Evolutionary conservation across 64 coral and sea anemone genomes (phyloP), one percentile per base, ranked within the genome.

Genomic region (Pocillopora damicornis): DNA sequence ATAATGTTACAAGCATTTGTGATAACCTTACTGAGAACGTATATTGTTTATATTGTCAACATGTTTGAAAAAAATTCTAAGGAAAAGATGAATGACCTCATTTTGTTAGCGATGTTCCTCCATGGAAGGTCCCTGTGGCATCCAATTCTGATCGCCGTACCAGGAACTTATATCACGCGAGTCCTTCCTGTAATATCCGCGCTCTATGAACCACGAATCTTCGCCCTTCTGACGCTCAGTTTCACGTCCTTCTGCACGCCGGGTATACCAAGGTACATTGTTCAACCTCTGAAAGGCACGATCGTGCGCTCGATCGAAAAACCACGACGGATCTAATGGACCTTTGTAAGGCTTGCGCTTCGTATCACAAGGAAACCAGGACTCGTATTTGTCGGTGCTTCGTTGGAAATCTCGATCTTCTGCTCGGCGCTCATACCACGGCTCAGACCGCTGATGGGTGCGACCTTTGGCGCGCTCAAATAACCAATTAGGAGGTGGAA

Each of bases 351-450:
- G n/a, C 45, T 65, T 25, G 35, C 74, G 84, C 75, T 87, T 58
- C 51, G 35, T 9, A 45, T 65, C 81, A n/a, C 64, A 85, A 0
- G 90, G 90, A 35, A 87, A 79, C 83, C 63, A 68, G 22, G 90
- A 68, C 10, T 67, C 35, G 16, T 63, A 59, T 56, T 81, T 34
- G 30, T 91, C 63, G 5, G 10, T 59, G 35, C 35, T 67, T 64
- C 81, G 89, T 15, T 51, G 60, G 23, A 8, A 37, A 5, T 76
- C 37, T 26, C 89, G 71, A 22, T 86, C 79, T 85, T 77, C 59
- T 11, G 89, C 89, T 23, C 89, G 80, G 59, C 73, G 81, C 35
- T 75, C 74, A 82, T 91, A 91, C 89, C 89, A 91, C 5, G 79
- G 80, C 5, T 61, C 23, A 42, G 75, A 69, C 89, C 75, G 60